Evolutionary conservation across 2,888 invertebrate genomes (phyloP), one percentile per base, ranked within the genome.

Genomic region (Gerris lacustris): DNA sequence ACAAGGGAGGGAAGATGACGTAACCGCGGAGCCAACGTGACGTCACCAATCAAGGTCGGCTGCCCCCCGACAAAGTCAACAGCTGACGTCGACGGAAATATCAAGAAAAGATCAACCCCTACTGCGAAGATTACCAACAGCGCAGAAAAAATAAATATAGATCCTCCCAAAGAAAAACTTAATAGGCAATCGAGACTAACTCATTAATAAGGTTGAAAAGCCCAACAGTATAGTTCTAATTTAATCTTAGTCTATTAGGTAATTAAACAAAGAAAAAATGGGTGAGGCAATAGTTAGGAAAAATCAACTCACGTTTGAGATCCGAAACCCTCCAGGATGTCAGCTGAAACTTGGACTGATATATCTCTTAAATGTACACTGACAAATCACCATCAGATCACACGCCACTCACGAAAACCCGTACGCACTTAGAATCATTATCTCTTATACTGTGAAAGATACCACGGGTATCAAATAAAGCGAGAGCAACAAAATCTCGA

Each of bases 31-130:
- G 55, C 55, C 55, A 55, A 15, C 55, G 55, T 55, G 55, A 55
- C 55, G 55, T 55, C 55, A 55, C 55, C 15, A 55, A 55, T 15
- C 55, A 55, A 55, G 55, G 55, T 55, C 55, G 55, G 55, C 9
- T 15, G 9, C 55, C 55, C 9, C 15, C 55, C 11, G 55, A 55
- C 55, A 55, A 55, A 55, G 55, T 55, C 55, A 55, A 55, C 55
- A 55, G 55, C 55, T 55, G 55, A 55, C 55, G 55, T 55, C 55
- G 11, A 55, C 55, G 55, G 55, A 55, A 55, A 55, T 55, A 55
- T 55, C 55, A 55, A 9, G 31, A 31, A 31, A 31, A 31, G 31
- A 31, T 31, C 31, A 31, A 31, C 31, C 31, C 31, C 31, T 31
- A 31, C 31, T 31, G 31, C 31, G 31, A 31, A 31, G 31, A 31